Evolutionary conservation across 1,140 invertebrate species (phyloP), one percentile per base, ranked within the genome.

Genomic region (Calephelis virginiensis): DNA sequence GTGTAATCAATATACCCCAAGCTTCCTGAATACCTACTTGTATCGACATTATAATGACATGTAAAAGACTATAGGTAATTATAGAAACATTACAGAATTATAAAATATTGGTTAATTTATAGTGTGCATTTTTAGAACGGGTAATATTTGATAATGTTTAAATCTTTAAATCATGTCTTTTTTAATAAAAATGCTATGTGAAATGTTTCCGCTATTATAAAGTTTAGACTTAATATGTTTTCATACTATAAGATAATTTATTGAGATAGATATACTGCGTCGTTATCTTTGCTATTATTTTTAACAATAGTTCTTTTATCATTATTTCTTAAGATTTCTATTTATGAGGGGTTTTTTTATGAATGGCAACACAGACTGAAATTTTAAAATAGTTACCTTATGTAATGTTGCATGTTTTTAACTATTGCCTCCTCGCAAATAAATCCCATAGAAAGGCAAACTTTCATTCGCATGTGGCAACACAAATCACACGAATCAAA

Each of bases 71-170:
- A 56, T 56, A 56, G 53, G 7, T 56, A 28, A 12, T 56, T 56
- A 56, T 56, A 56, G 40, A 43, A 56, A 28, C 53, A 56, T 56
- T 56, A 56, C 53, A 12, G 17, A 43, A 64, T 14, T 62, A 64
- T 14, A 13, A 53, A 53, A 56, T 64, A 49, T 53, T 56, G 45
- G 50, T 50, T 56, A 64, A 45, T 64, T 43, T 50, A 50, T 64
- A 64, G 48, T 40, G 48, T 56, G 49, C 63, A 64, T 64, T 64
- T 45, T 64, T 46, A 64, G 48, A 56, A 56, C 61, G 61, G 61
- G 38, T 53, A 64, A 64, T 43, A 56, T 64, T 64, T 64, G 13
- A 63, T 63, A 63, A 63, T 17, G 46, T 46, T 47, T 46, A 46
- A 62, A 62, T 47, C 49, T 56, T 56, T 56, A 13, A 64, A 56